phyloP scores from a whole-genome alignment of 2,888 invertebrate species.

The Coleophora flavipennella region DNA sequence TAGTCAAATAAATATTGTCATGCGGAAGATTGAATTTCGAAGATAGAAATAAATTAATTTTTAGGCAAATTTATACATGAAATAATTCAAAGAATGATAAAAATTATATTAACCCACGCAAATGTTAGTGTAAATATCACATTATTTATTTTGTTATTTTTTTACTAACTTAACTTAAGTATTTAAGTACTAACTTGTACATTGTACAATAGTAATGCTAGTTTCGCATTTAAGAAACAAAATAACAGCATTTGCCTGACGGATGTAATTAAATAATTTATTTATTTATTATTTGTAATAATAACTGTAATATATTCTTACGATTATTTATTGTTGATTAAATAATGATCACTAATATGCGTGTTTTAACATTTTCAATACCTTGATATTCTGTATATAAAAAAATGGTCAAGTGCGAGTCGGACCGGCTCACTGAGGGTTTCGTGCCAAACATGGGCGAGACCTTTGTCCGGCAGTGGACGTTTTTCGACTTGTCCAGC shows the following conservation, averaged over 20 bases:
- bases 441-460: too few species aligned
- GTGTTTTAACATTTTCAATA: constrained; percentile 13
- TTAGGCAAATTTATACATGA: constrained; percentile 23
- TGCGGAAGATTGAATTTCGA: too few species aligned
- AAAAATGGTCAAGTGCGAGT: too few species aligned
- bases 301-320: constrained; percentile 54
- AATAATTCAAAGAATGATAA: constrained; percentile 22
- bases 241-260: constrained; percentile 39
- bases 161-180: constrained; percentile 29
- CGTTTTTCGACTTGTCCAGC: too few species aligned
- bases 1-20: constrained; percentile 1
- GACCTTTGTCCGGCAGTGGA: too few species aligned
- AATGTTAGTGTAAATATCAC: constrained; percentile 49
- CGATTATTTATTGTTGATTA: constrained; percentile 56
- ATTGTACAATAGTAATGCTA: constrained; percentile 29
- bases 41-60: constrained; percentile 13
- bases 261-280: constrained; percentile 28
- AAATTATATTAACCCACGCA: constrained; percentile 23
- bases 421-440: too few species aligned
- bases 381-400: neutral
- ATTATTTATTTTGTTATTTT: constrained; percentile 50
- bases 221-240: constrained; percentile 57
- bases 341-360: constrained; percentile 42
- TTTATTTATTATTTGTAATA: constrained; percentile 27
- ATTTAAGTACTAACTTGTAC: constrained; percentile 50